Conservation (phyloP, 1,140 invertebrate genomes). For the Frieseomelitta varia region DNA sequence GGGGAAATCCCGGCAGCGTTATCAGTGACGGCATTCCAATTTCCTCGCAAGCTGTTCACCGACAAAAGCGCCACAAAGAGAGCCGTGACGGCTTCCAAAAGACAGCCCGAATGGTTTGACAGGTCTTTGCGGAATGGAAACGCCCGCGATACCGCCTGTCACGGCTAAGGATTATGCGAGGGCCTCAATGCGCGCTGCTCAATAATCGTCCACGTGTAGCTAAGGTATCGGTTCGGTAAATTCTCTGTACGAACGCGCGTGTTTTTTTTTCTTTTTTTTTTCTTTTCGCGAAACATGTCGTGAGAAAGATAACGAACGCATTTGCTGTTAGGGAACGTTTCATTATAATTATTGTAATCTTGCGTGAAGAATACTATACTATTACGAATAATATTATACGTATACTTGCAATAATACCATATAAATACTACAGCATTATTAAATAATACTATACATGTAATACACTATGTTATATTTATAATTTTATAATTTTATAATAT, state of each 20-base stretch:
- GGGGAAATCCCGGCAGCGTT: not conserved
- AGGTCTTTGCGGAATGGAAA: not conserved
- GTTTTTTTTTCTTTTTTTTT: not conserved
- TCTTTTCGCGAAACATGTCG: too few relatives aligned
- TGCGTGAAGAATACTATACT: too few relatives aligned
- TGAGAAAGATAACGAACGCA: not conserved
- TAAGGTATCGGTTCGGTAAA: not conserved
- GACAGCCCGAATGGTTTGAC: conserved; percentile 5
- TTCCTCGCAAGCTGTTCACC: not conserved
- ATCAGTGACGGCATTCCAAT: conserved; percentile 15
- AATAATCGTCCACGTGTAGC: not conserved
- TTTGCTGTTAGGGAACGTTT: too few relatives aligned
- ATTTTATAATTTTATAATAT: too few relatives aligned
- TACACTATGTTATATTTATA: too few relatives aligned
- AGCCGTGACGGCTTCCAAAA: not conserved
- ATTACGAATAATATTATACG: too few relatives aligned
- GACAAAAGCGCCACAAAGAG: conserved; percentile 7
- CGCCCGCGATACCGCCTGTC: not conserved
- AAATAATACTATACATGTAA: too few relatives aligned
- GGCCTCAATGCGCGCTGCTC: not conserved
- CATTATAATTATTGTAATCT: too few relatives aligned
- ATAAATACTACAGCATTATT: too few relatives aligned
- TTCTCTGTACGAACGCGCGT: not conserved
- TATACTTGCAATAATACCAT: too few relatives aligned
- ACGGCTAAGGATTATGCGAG: not conserved